A percentile compares a stretch with the other conserved stretches of the same genome.
phyloP scores from a whole-genome alignment of 2,113 vertebrate genomes.

The Albula glossodonta region DNA sequence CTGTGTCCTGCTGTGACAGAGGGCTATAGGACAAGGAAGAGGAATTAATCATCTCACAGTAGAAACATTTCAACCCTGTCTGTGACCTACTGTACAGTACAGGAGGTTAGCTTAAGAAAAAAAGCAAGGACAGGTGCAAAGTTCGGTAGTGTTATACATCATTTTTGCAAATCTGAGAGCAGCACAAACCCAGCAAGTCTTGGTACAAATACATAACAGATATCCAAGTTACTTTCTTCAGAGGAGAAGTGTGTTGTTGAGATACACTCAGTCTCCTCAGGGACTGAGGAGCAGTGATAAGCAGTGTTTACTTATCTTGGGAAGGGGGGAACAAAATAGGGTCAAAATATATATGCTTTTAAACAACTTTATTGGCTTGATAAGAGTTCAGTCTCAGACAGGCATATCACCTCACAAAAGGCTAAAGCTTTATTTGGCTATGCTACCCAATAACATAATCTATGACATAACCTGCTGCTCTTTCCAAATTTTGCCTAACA shows the following conservation, averaged over 20 bases:
- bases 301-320: too few species aligned
- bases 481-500: neutral
- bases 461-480: neutral
- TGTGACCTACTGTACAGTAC: neutral
- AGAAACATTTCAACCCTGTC: neutral
- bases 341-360: too few species aligned
- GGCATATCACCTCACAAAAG: too few species aligned
- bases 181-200: too few species aligned
- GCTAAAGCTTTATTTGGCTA: neutral
- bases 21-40: neutral
- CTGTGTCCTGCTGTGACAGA: neutral
- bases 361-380: too few species aligned
- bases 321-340: too few species aligned
- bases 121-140: neutral
- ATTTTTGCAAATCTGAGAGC: neutral
- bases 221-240: too few species aligned
- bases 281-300: too few species aligned
- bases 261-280: too few species aligned
- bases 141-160: neutral
- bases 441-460: neutral
- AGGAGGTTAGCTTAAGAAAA: neutral
- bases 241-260: too few species aligned
- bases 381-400: too few species aligned
- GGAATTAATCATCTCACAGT: neutral
- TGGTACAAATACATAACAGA: too few species aligned